Conservation (phyloP, 2,113 vertebrate species). For the Phodopus roborovskii region DNA sequence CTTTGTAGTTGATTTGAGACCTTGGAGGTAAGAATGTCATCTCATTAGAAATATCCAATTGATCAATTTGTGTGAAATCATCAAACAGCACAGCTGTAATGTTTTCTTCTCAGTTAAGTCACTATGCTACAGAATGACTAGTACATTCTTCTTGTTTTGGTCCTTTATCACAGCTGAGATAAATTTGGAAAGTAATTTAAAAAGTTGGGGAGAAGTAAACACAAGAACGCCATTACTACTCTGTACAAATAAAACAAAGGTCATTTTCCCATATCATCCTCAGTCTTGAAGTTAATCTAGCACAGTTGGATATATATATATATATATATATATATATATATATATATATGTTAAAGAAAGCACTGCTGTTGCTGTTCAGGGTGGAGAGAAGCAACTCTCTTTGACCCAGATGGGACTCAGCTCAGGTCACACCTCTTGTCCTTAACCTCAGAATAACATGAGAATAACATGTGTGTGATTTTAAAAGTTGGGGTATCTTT, state of each 20-base stretch:
- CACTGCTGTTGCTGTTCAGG: slow-evolving; percentile 39
- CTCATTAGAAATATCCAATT: background rate
- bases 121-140: background rate
- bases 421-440: slow-evolving; percentile 59
- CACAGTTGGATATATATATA: background rate
- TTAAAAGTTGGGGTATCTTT: slow-evolving; percentile 18
- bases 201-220: slow-evolving; percentile 60
- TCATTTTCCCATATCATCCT: slow-evolving; percentile 67
- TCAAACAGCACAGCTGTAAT: background rate
- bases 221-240: background rate
- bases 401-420: slow-evolving; percentile 66
- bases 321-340: no score
- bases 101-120: slow-evolving; percentile 52
- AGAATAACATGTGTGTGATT: slow-evolving; percentile 45
- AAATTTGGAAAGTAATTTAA: slow-evolving; percentile 59
- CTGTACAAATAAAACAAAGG: slow-evolving; percentile 61
- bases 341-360: background rate
- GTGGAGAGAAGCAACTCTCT: slow-evolving; percentile 53
- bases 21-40: background rate
- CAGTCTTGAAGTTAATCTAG: slow-evolving; percentile 67
- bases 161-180: slow-evolving; percentile 61
- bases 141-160: slow-evolving; percentile 9
- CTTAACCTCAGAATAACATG: slow-evolving; percentile 59
- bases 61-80: slow-evolving; percentile 32
- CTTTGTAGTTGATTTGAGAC: background rate